A percentile compares a stretch with the other conserved stretches of the same genome.
These are phyloP conservation scores for Forbesichthys papilliferus DNA, from an alignment of 2,113 vertebrate genomes.

Conservation along the genomic window DNA sequence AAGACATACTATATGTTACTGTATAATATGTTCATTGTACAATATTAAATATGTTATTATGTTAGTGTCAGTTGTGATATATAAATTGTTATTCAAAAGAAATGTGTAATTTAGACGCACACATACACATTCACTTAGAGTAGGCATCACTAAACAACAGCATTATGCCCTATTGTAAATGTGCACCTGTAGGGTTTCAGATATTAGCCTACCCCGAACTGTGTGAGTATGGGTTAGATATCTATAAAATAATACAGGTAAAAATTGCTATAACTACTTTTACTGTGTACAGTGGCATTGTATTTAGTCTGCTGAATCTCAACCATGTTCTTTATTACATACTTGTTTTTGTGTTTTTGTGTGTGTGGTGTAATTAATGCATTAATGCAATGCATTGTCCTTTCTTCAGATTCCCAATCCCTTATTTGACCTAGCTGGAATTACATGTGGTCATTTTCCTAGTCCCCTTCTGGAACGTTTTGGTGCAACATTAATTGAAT, in stretches of 20 bases:
- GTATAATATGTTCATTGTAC: neutral
- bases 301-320: neutral
- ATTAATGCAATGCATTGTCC: neutral
- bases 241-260: neutral
- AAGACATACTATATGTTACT: neutral
- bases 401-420: constrained; percentile 84
- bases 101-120: neutral
- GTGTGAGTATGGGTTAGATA: neutral
- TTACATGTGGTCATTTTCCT: constrained; percentile 87
- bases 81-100: neutral
- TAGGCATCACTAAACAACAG: no score
- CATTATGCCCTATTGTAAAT: neutral
- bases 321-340: neutral
- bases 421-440: constrained; percentile 87
- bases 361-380: neutral
- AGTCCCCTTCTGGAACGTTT: constrained; percentile 91
- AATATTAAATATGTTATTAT: neutral
- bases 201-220: neutral
- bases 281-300: neutral
- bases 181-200: neutral
- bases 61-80: neutral
- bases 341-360: neutral
- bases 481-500: constrained; percentile 82
- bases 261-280: neutral
- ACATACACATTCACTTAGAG: no score